These are phyloP conservation scores for Papilio gigon DNA, from an alignment of 2,888 invertebrate genomes.

Conservation along the genomic window DNA sequence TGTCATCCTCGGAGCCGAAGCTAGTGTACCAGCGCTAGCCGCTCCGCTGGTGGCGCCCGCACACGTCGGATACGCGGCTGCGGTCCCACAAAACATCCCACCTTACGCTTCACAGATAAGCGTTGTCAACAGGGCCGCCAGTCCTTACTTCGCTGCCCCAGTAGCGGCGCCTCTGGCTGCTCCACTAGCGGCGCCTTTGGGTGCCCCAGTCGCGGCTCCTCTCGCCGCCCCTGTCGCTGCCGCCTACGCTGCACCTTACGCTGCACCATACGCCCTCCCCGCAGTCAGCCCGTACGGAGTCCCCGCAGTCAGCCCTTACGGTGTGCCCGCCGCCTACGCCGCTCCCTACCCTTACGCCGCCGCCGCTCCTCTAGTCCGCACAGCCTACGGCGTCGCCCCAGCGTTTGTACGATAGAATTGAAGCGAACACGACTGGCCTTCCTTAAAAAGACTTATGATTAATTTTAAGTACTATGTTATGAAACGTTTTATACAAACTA, in stretches of 20 bases:
- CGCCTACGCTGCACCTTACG: conserved; percentile 44
- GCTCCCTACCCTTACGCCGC: conserved; percentile 54
- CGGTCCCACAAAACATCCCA: conserved; percentile 84
- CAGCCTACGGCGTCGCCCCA: conserved; percentile 65
- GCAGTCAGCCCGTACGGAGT: conserved; percentile 41
- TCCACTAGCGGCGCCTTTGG: conserved; percentile 54
- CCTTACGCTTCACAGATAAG: conserved; percentile 84
- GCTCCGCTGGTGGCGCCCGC: conserved; percentile 79
- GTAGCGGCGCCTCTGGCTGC: conserved; percentile 53
- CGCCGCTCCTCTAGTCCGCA: conserved; percentile 57
- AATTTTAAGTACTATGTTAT: conserved; percentile 36
- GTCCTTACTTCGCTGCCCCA: conserved; percentile 67
- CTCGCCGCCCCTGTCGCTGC: conserved; percentile 54
- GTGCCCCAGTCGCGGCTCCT: conserved; percentile 58
- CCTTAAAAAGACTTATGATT: conserved; percentile 59
- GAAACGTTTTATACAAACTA: conserved; percentile 37
- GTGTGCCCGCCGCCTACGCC: conserved; percentile 51
- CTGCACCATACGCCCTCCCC: conserved; percentile 44
- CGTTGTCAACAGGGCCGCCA: conserved; percentile 76
- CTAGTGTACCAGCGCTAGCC: conserved; percentile 63
- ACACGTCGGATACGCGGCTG: conserved; percentile 81
- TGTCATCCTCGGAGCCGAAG: conserved; percentile 64
- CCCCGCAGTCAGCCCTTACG: conserved; percentile 43
- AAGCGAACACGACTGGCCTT: conserved; percentile 68
- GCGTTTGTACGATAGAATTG: conserved; percentile 77